phyloP scores from a whole-genome alignment of 2,797 vertebrate genomes.

The Diceros bicornis region DNA sequence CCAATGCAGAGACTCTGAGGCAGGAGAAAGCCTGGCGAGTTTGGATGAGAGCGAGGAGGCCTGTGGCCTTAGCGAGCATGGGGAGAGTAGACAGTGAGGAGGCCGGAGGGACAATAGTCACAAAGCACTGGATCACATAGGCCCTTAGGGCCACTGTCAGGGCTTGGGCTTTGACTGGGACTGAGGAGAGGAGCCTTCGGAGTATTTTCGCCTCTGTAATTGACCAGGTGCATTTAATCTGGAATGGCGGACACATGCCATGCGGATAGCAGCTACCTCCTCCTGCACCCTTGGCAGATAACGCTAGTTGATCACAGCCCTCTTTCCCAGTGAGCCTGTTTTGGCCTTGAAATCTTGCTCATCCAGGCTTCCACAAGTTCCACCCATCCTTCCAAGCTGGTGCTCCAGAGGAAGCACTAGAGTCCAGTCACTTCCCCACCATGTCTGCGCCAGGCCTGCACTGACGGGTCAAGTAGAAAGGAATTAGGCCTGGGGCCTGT shows the following conservation, averaged over 20 bases:
- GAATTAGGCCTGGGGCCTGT: neutral
- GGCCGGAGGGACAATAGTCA: neutral
- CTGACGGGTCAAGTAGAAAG: neutral
- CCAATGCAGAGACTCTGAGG: neutral
- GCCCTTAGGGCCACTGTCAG: too few species aligned
- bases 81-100: neutral
- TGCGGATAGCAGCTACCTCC: neutral
- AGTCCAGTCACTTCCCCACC: neutral
- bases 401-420: neutral
- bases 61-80: neutral
- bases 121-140: neutral
- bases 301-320: neutral
- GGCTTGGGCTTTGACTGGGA: neutral
- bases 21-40: neutral
- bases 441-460: neutral
- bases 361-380: neutral
- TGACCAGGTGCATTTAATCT: neutral
- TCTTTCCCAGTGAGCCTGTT: neutral
- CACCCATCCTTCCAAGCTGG: neutral
- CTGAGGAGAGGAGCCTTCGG: neutral
- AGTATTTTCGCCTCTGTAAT: neutral
- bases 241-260: neutral
- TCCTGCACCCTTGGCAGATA: neutral
- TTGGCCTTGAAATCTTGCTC: neutral
- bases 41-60: neutral